Conservation (phyloP, 2,888 invertebrate genomes). For the Lithodes maja region DNA sequence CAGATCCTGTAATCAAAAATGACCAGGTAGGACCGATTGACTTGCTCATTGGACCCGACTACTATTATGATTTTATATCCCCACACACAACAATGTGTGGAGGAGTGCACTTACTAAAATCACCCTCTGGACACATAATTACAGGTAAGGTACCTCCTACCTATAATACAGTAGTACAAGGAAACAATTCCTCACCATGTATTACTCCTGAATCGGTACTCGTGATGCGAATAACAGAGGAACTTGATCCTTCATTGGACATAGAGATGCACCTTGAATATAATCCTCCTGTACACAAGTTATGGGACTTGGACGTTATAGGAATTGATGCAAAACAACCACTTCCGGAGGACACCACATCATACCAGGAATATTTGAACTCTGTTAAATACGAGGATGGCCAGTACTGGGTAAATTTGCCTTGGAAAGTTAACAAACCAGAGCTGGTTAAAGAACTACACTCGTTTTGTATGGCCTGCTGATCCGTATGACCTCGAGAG, state of each 20-base stretch:
- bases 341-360: background rate
- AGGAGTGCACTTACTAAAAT: constrained; percentile 11
- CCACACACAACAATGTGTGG: background rate
- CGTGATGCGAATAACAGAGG: background rate
- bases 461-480: too few species aligned
- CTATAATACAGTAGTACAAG: background rate
- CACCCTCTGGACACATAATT: background rate
- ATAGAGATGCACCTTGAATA: background rate
- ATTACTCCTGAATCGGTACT: background rate
- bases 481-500: too few species aligned
- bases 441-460: too few species aligned
- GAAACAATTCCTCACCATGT: background rate
- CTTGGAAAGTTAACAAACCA: too few species aligned
- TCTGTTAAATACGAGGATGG: background rate
- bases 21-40: background rate
- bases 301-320: constrained; percentile 4
- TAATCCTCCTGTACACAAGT: background rate
- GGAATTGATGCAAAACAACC: background rate
- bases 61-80: background rate
- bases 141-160: background rate
- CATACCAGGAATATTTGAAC: background rate
- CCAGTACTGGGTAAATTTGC: background rate
- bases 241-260: background rate
- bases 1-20: background rate
- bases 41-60: background rate